phyloP scores from a whole-genome alignment of 1,140 invertebrate species.

The Diuraphis noxia region DNA sequence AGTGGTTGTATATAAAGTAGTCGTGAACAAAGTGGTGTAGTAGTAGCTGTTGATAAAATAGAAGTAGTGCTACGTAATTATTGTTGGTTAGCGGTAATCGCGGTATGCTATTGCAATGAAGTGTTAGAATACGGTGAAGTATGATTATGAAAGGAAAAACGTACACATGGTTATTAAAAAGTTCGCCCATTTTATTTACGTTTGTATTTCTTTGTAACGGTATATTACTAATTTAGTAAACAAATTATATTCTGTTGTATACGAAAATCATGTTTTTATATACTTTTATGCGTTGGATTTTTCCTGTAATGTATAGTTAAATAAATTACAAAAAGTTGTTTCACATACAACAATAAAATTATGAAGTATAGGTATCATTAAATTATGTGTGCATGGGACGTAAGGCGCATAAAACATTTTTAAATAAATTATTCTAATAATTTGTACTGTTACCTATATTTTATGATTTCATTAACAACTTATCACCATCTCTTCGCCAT shows the following conservation, averaged over 20 bases:
- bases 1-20: background rate
- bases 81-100: background rate
- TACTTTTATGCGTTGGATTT: background rate
- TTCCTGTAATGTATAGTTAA: background rate
- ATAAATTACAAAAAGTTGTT: background rate
- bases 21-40: background rate
- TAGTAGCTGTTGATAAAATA: background rate
- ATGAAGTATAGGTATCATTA: background rate
- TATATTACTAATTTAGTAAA: background rate
- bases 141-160: background rate
- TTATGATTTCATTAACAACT: too few relatives aligned
- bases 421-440: too few relatives aligned
- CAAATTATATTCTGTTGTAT: background rate
- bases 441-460: too few relatives aligned
- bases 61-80: background rate
- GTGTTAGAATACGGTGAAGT: background rate
- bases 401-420: too few relatives aligned
- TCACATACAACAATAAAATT: background rate
- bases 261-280: background rate
- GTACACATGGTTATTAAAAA: background rate
- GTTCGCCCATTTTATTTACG: background rate
- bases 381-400: background rate
- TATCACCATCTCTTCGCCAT: too few relatives aligned
- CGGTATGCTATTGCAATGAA: background rate
- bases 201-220: background rate